Base-by-base conservation (phyloP, 1,140 invertebrate genomes). In the Drosophila paulistorum region DNA sequence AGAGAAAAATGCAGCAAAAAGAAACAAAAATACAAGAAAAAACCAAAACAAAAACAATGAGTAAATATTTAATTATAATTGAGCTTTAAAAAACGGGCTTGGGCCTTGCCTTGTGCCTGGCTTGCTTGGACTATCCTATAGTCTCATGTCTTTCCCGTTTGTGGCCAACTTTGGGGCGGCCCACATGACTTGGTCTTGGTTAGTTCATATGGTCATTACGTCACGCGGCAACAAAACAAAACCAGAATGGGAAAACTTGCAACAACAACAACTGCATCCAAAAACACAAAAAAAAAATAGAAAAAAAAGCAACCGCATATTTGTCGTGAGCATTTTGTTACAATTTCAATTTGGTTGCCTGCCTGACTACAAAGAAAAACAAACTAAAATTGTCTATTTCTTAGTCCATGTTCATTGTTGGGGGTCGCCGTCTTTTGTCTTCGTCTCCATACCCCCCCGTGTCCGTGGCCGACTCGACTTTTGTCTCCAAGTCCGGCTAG, bases 311-410 rank as follows among this genome's bases (percentile, higher is more conserved):
- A 59, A 59, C 57, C 57, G 57, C 57, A 59, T 59, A 59, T 59
- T 59, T 59, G 57, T 59, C 57, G 57, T 59, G 57, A 59, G 57
- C 57, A 59, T 59, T 59, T 59, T 59, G 57, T 59, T 59, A 59
- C 57, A 59, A 59, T 59, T 59, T 39, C 57, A 59, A 59, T 59
- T 59, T 59, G 57, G 57, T 37, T 59, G 57, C 57, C 57, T 51
- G 45, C 20, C 45, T 51, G 9, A 9, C 20, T 11, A 10, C 10
- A 51, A 23, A 51, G 20, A 51, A 20, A 14, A 58, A 58, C 9
- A 58, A 58, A 35, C 30, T 5, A 30, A 30, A 58, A 17, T 35
- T 58, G 57, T 37, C 57, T 59, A 37, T 59, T 37, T 59, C 35
- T 59, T 51, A 23, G 45, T 51, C 20, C 45, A 51, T 35, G 33